Evolutionary conservation across 2,113 vertebrate genomes (phyloP).

Genomic region (Myocastor coypus): DNA sequence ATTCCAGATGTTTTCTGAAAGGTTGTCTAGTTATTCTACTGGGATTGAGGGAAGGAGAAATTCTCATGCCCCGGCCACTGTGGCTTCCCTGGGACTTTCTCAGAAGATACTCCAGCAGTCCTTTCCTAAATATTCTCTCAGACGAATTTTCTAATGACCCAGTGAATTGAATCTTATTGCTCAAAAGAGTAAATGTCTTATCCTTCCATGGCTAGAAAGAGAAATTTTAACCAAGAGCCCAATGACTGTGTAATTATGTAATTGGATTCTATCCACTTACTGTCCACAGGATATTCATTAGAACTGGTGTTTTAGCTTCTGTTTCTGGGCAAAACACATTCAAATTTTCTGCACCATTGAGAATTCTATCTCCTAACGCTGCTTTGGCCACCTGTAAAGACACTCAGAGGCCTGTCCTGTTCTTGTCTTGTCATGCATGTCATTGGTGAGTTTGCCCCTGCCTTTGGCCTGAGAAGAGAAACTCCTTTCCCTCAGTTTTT

Average conservation of each 20-base stretch:
- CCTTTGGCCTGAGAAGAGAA: background rate
- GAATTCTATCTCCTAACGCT: background rate
- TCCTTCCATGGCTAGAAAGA: background rate
- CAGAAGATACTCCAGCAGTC: background rate
- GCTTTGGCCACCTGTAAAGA: background rate
- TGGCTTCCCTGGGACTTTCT: constrained; percentile 8
- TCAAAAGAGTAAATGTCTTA: background rate
- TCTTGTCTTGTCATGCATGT: background rate
- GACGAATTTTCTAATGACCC: background rate
- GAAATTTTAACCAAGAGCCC: constrained; percentile 17
- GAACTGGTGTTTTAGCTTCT: background rate
- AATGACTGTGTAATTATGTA: background rate
- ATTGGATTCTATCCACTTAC: background rate
- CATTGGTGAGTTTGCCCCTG: background rate
- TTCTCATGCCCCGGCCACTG: background rate
- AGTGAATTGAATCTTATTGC: background rate
- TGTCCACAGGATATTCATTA: background rate
- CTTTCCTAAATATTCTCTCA: background rate
- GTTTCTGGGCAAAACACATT: background rate
- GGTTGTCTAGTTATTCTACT: background rate
- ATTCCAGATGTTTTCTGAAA: background rate
- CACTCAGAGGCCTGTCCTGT: background rate
- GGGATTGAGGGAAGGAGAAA: background rate
- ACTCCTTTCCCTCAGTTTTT: background rate
- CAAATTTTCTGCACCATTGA: background rate